Conservation (phyloP, 1,140 invertebrate genomes). For the Linepithema humile region DNA sequence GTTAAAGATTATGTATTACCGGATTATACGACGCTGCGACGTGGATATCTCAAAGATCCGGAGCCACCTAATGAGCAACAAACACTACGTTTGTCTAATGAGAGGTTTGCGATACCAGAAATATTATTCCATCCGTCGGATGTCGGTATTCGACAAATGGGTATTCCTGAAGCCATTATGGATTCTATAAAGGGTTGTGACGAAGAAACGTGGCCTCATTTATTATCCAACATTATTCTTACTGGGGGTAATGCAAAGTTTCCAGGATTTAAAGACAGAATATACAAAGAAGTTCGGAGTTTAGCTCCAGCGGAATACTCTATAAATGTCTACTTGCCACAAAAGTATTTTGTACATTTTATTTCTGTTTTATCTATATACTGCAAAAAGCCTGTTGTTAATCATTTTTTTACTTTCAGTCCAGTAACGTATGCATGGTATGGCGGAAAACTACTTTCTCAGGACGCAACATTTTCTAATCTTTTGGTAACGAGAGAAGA, state of each 20-base stretch:
- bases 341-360: constrained; percentile 85
- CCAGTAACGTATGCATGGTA: constrained; percentile 95
- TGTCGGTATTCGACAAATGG: constrained; percentile 97
- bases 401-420: constrained; percentile 82
- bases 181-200: constrained; percentile 90
- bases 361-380: constrained; percentile 40
- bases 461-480: constrained; percentile 89
- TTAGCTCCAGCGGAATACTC: constrained; percentile 91
- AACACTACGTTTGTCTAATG: constrained; percentile 95
- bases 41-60: constrained; percentile 90
- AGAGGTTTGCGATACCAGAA: constrained; percentile 97
- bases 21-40: constrained; percentile 94
- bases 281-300: constrained; percentile 92
- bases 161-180: constrained; percentile 95
- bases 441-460: constrained; percentile 91
- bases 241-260: constrained; percentile 95
- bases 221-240: constrained; percentile 95
- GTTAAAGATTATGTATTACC: constrained; percentile 97
- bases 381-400: background rate
- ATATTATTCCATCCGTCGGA: constrained; percentile 97
- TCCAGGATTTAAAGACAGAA: constrained; percentile 92
- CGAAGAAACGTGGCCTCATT: constrained; percentile 91
- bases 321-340: constrained; percentile 89
- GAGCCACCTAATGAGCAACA: constrained; percentile 90
- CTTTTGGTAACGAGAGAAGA: constrained; percentile 92